Conservation (phyloP, 2,888 invertebrate species). For the Siphlonurus alternatus region DNA sequence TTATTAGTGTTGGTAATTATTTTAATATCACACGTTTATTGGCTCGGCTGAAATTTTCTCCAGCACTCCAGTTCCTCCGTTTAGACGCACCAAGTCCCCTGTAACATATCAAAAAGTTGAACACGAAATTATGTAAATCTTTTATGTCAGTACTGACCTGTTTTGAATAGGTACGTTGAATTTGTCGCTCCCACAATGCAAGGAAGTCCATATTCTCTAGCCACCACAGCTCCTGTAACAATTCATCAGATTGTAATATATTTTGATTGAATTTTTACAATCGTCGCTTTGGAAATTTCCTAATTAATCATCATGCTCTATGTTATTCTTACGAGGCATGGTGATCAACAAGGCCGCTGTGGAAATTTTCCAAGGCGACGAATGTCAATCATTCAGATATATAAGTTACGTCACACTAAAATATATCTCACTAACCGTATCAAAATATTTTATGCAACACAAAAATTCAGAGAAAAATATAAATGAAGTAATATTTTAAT, state of each 20-base stretch:
- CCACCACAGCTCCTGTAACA: constrained; percentile 55
- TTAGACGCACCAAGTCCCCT: not conserved
- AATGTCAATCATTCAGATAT: too few relatives aligned
- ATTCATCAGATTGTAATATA: not conserved
- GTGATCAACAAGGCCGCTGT: too few relatives aligned
- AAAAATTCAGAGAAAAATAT: too few relatives aligned
- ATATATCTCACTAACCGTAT: too few relatives aligned
- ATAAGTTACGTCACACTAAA: too few relatives aligned
- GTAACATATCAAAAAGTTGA: not conserved
- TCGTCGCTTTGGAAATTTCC: not conserved
- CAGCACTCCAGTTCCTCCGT: not conserved
- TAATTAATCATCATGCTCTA: not conserved
- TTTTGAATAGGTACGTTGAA: constrained; percentile 47
- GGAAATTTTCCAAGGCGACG: too few relatives aligned
- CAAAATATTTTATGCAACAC: too few relatives aligned
- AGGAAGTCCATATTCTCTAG: constrained; percentile 66
- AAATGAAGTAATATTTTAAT: too few relatives aligned
- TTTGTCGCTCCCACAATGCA: constrained; percentile 57
- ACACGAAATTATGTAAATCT: too few relatives aligned
- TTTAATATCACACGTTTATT: not conserved
- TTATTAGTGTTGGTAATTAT: too few relatives aligned
- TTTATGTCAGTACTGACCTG: constrained; percentile 35
- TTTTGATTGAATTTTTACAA: not conserved
- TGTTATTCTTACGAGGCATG: too few relatives aligned
- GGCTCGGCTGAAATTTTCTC: not conserved